Percentiles rank a stretch among this genome's conserved stretches.
These are phyloP conservation scores for Galerucella nymphaeae DNA, from an alignment of 2,888 invertebrate species.

Conservation along the genomic window DNA sequence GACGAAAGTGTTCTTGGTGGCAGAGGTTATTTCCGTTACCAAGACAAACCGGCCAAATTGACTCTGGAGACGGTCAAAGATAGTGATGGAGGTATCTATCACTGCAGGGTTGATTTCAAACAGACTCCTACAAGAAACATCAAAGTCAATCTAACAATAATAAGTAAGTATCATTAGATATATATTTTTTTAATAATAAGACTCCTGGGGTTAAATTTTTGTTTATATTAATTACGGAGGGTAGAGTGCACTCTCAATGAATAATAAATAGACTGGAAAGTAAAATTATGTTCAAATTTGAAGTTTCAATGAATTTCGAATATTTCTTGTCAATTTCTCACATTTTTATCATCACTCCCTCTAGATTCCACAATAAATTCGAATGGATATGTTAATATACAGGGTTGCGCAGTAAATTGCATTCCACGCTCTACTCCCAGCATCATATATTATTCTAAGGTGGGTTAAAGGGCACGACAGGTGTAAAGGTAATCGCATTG, in stretches of 20 bases:
- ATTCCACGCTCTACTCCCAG: too few species aligned
- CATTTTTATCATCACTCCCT: too few species aligned
- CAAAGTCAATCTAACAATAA: slow-evolving; percentile 88
- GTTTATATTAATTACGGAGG: not conserved
- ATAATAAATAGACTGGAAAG: too few species aligned
- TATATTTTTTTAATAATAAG: not conserved
- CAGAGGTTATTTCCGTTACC: slow-evolving; percentile 80
- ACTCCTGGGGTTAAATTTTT: not conserved
- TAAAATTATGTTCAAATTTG: too few species aligned
- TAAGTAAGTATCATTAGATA: slow-evolving; percentile 75
- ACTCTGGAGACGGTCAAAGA: slow-evolving; percentile 80
- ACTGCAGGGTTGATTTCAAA: slow-evolving; percentile 91
- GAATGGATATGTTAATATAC: too few species aligned
- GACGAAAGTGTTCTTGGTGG: slow-evolving; percentile 79
- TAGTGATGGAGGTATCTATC: slow-evolving; percentile 83
- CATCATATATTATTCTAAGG: too few species aligned
- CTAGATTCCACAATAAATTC: too few species aligned
- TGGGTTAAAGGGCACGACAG: too few species aligned
- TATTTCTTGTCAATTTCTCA: too few species aligned
- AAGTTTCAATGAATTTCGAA: too few species aligned
- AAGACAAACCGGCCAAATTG: slow-evolving; percentile 80
- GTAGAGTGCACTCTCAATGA: not conserved
- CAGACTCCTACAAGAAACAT: slow-evolving; percentile 89
- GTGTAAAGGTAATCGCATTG: too few species aligned
- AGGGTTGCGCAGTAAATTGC: too few species aligned